Conservation (phyloP, 2,797 vertebrate genomes). For the Anolis apletophallus region DNA sequence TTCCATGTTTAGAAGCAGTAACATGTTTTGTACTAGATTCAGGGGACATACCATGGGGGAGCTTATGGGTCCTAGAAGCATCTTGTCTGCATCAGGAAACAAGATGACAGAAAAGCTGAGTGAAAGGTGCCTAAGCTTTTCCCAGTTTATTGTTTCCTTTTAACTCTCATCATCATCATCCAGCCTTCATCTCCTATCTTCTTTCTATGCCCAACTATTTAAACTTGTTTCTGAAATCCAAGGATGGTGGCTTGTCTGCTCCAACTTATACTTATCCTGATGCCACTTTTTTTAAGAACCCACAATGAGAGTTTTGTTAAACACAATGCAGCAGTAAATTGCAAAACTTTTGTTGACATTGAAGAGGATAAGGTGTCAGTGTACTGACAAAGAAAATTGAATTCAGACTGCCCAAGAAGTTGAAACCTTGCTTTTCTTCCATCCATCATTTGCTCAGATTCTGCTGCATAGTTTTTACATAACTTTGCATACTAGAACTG, state of each 20-base stretch:
- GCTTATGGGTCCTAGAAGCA: not conserved
- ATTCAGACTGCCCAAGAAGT: constrained; percentile 6
- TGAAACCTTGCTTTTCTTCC: not conserved
- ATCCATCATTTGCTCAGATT: not conserved
- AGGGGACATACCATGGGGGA: not conserved
- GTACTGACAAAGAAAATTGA: constrained; percentile 12
- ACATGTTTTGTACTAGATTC: not conserved
- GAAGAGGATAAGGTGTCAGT: not conserved
- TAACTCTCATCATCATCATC: not conserved
- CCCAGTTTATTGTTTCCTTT: not conserved
- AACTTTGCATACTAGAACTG: not conserved
- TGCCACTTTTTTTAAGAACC: not conserved
- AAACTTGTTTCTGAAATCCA: not conserved
- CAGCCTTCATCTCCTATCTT: no score
- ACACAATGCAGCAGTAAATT: not conserved
- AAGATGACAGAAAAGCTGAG: not conserved
- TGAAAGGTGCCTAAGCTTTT: not conserved
- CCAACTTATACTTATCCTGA: not conserved
- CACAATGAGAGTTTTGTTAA: not conserved
- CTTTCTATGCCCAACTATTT: not conserved
- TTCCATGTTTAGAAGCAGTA: not conserved
- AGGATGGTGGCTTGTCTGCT: not conserved
- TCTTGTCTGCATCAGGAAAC: no score
- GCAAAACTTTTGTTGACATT: not conserved
- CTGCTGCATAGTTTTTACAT: not conserved